Base-by-base conservation (phyloP, 2,797 vertebrate species). In the Sebastes cheni region DNA sequence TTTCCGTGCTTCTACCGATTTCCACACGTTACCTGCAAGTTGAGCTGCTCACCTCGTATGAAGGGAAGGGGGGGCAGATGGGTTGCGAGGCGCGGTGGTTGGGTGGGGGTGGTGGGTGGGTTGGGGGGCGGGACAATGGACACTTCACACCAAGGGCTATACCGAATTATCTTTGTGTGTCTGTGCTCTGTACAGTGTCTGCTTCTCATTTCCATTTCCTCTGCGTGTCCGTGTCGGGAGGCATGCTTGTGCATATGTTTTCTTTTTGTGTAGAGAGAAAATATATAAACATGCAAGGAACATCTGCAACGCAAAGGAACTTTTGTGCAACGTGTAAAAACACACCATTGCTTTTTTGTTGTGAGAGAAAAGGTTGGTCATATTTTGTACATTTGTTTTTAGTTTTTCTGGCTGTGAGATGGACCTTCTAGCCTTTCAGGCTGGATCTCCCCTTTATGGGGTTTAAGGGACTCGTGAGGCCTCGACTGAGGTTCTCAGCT, bases 111-210 rank as follows among this genome's bases (percentile, higher is more conserved):
- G 50, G 50, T 9, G 50, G 50, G 71, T 60, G 18, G 75, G 84
- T 77, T 20, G 20, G 20, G 20, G 71, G 62, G 18, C 73, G 34
- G 85, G 80, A 79, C 84, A 75, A 82, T 78, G 88, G 90, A 94
- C 93, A 91, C 91, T 94, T 93, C 94, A 95, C 93, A 95, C 85
- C 90, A 96, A 96, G 96, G 96, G 95, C 96, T 96, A 96, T 89
- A 94, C 90, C 81, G 80, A 93, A 88, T 91, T 89, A 90, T 92
- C 88, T 94, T 86, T 90, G 92, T 93, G 93, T 91, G 93, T 95
- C 91, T 91, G 87, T 92, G 91, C 91, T 95, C 83, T 91, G 90
- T 94, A 91, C 90, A 80, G 88, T 62, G 86, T 94, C 85, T 77
- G 86, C 91, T 91, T 94, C 87, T 89, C 81, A 74, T 90, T 84